phyloP scores from a whole-genome alignment of 30 jellyfish, hydroid and myxozoan genomes.

The Turritopsis rubra region DNA sequence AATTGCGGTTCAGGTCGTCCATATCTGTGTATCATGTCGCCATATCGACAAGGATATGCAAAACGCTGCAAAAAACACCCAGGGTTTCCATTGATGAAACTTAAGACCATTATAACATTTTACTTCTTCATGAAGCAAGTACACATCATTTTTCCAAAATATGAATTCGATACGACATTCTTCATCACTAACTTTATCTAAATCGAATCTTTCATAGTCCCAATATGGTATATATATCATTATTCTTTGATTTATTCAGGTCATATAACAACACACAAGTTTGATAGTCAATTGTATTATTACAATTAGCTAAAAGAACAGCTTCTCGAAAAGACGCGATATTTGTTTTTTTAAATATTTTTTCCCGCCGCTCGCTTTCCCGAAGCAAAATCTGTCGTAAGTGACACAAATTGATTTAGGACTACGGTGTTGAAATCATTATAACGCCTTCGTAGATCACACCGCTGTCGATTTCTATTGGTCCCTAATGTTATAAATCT shows the following conservation, averaged over 20 bases:
- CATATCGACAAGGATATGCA: slow-evolving; percentile 51
- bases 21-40: slow-evolving; percentile 35
- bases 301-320: neutral
- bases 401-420: neutral
- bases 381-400: neutral
- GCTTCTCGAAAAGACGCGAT: neutral
- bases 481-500: too few relatives aligned
- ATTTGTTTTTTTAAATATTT: neutral
- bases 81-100: slow-evolving; percentile 38
- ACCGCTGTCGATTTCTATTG: neutral
- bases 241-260: slow-evolving; percentile 20
- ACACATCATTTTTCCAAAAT: slow-evolving; percentile 22
- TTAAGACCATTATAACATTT: slow-evolving; percentile 42
- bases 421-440: neutral
- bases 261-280: slow-evolving; percentile 15
- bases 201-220: slow-evolving; percentile 26
- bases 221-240: slow-evolving; percentile 36
- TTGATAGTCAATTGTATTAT: slow-evolving; percentile 22
- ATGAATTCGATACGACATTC: slow-evolving; percentile 32
- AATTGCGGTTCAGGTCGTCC: slow-evolving; percentile 48
- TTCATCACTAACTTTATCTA: slow-evolving; percentile 33
- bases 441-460: neutral
- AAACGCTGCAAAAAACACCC: slow-evolving; percentile 30
- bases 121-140: slow-evolving; percentile 30
- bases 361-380: neutral